These are phyloP conservation scores for Phenganax marumi DNA, from an alignment of 92 coral and sea anemone species.

Conservation along the genomic window DNA sequence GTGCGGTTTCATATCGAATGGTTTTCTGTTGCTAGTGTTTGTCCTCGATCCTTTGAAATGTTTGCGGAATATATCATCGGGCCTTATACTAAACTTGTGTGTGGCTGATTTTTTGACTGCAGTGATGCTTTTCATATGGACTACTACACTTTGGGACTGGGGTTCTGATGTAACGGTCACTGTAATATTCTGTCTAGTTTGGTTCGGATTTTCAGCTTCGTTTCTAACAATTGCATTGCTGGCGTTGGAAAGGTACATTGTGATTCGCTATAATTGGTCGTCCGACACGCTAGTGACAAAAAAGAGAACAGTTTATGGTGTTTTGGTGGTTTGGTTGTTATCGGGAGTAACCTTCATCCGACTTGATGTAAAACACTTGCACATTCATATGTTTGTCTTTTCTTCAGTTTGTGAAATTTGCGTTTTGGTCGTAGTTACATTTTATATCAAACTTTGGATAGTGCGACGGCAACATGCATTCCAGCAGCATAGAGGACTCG, in stretches of 20 bases:
- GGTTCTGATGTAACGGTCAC: background rate
- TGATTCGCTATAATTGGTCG: slow-evolving; percentile 22
- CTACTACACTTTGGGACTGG: slow-evolving; percentile 4
- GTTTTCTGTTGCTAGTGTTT: slow-evolving; percentile 25
- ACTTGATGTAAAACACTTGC: background rate
- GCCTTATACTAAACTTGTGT: slow-evolving; percentile 14
- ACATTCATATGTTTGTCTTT: slow-evolving; percentile 2
- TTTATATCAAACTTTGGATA: slow-evolving; percentile 13
- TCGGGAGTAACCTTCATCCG: slow-evolving; percentile 6
- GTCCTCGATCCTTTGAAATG: slow-evolving; percentile 25
- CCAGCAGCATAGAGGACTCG: slow-evolving; percentile 1
- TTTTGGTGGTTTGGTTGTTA: slow-evolving; percentile 18
- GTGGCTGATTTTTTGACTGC: slow-evolving; percentile 20
- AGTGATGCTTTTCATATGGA: slow-evolving; percentile 9
- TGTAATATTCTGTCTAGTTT: slow-evolving; percentile 7
- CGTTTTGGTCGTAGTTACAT: slow-evolving; percentile 9
- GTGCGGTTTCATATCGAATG: slow-evolving; percentile 23
- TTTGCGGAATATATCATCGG: slow-evolving; percentile 20
- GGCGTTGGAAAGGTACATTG: slow-evolving; percentile 29
- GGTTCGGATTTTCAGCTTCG: slow-evolving; percentile 33
- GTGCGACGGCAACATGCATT: background rate
- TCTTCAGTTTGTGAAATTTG: slow-evolving; percentile 12
- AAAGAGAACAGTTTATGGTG: background rate
- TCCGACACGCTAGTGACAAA: slow-evolving; percentile 14
- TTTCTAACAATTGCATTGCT: slow-evolving; percentile 33